phyloP scores from a whole-genome alignment of 1,140 invertebrate genomes.

The Condylostylus longicornis region DNA sequence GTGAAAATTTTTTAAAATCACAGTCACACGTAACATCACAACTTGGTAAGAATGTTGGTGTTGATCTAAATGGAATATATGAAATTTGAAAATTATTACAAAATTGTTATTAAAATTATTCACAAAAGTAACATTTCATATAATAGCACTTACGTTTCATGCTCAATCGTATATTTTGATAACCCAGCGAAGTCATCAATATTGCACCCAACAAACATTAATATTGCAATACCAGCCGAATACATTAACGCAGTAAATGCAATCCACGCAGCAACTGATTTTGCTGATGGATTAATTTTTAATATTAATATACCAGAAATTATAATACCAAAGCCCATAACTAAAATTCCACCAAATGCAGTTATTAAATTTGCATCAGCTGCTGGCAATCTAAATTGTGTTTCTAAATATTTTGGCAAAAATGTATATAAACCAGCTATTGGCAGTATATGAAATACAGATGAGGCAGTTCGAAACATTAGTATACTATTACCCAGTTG shows the following conservation, averaged over 20 bases:
- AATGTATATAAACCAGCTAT: slow-evolving; percentile 86
- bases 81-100: no score
- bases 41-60: no score
- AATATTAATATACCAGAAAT: slow-evolving; percentile 74
- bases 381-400: slow-evolving; percentile 75
- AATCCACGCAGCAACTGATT: slow-evolving; percentile 79
- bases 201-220: slow-evolving; percentile 81
- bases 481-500: slow-evolving; percentile 79
- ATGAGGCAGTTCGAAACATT: slow-evolving; percentile 75
- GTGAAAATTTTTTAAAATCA: slow-evolving; percentile 58
- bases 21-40: slow-evolving; percentile 57
- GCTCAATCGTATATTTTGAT: neutral
- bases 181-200: slow-evolving; percentile 68
- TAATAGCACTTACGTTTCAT: slow-evolving; percentile 14
- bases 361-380: slow-evolving; percentile 81
- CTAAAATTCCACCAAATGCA: slow-evolving; percentile 78
- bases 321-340: slow-evolving; percentile 82
- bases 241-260: slow-evolving; percentile 77
- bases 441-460: slow-evolving; percentile 75
- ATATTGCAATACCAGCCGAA: slow-evolving; percentile 65
- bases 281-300: slow-evolving; percentile 63
- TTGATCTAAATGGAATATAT: no score
- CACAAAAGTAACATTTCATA: no score
- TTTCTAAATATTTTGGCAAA: slow-evolving; percentile 84
- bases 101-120: no score